Evolutionary conservation across 2,113 vertebrate genomes (phyloP), one percentile per base, ranked within the genome.

Genomic region (Melanotaenia duboulayi): DNA sequence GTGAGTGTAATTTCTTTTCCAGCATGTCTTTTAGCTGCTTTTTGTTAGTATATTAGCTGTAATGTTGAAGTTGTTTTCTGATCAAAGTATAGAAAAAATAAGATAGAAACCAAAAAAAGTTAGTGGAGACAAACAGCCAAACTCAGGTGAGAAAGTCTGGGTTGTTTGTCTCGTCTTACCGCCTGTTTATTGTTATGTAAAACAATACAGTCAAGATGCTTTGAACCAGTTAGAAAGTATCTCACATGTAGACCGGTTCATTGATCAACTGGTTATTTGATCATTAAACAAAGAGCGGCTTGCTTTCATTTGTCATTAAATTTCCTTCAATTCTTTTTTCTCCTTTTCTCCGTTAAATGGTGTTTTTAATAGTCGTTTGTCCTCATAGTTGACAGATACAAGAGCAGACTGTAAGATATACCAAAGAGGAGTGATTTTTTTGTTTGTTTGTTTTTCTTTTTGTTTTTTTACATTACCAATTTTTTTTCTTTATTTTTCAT

Each of bases 131-230:
- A 0, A 50, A 2, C 40, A 1, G 16, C 11, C 0, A 0, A 55
- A 46, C 57, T 71, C 67, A 40, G 63, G 73, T 76, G 73, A 76
- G 68, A 72, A 76, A 39, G 32, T 49, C 46, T 50, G 72, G 12
- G 1, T 64, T 1, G 42, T 39, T 23, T 49, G 42, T 39, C 25
- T 49, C 51, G 22, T 4, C 23, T 54, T 35, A 14, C 0, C 1
- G 0, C 0, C 40, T 28, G 52, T 64, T 76, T 58, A 71, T 28
- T 50, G 3, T 28, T 28, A 35, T 65, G 64, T n/a, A 55, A 60
- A 68, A 65, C 32, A 58, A 16, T 37, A 0, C 14, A 17, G 3
- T 24, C 11, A 11, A 3, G 8, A 58, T 42, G 14, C 11, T 28
- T 11, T 57, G n/a, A 46, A 48, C 25, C 32, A 17, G 10, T n/a